These are phyloP conservation scores for Itoplectis maculator DNA, from an alignment of 2,888 invertebrate species.

Conservation along the genomic window DNA sequence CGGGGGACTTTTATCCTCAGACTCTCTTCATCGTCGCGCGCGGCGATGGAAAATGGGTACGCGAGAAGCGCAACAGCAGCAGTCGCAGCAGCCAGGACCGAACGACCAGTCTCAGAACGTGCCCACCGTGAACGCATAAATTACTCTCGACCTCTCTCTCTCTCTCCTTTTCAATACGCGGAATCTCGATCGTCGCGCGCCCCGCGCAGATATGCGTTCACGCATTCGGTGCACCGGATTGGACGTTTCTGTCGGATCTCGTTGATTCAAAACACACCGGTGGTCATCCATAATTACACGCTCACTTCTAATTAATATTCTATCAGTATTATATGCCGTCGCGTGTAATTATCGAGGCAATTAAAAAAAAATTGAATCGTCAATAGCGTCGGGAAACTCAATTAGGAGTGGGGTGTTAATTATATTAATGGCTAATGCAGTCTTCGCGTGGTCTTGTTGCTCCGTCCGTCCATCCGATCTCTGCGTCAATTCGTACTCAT, in stretches of 20 bases:
- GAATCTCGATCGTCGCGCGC: constrained; percentile 43
- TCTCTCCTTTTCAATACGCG: constrained; percentile 46
- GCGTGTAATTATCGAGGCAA: constrained; percentile 37
- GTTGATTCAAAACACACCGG: constrained; percentile 32
- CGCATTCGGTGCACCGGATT: constrained; percentile 7
- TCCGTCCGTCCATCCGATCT: too few relatives aligned
- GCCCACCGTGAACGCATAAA: constrained; percentile 48
- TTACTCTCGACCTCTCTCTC: too few relatives aligned
- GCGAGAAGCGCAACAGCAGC: constrained; percentile 24
- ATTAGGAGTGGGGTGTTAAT: constrained; percentile 72
- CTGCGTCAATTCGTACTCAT: too few relatives aligned
- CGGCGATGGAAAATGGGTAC: constrained; percentile 50
- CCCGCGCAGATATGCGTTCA: constrained; percentile 30
- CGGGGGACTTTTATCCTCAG: constrained; percentile 19
- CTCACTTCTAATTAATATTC: constrained; percentile 58
- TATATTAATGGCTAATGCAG: constrained; percentile 69
- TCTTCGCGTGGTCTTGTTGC: neutral
- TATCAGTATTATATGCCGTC: constrained; percentile 46
- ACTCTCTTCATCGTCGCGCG: constrained; percentile 27
- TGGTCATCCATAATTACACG: constrained; percentile 39
- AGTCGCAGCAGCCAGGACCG: too few relatives aligned
- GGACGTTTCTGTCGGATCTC: constrained; percentile 28
- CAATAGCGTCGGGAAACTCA: constrained; percentile 72
- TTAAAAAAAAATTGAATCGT: constrained; percentile 63
- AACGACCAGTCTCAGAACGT: constrained; percentile 38